These are phyloP conservation scores for Drosophila albomicans DNA, from an alignment of 1,140 invertebrate genomes.

Conservation along the genomic window DNA sequence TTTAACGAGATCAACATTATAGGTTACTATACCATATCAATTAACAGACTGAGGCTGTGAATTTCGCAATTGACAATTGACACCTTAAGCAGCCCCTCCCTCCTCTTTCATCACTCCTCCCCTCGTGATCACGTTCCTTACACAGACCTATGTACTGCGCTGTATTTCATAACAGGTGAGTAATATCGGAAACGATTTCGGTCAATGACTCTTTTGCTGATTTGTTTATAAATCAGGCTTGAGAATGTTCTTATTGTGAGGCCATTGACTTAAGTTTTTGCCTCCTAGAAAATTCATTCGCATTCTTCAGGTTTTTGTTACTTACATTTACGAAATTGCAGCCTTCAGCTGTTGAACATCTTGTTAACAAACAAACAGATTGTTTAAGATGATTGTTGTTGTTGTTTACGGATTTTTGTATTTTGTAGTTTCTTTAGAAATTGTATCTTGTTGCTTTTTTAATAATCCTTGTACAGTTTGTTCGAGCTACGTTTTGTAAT, in stretches of 20 bases:
- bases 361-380: conserved; percentile 24
- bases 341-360: conserved; percentile 59
- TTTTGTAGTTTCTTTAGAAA: neutral
- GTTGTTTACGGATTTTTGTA: neutral
- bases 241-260: conserved; percentile 73
- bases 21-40: conserved; percentile 29
- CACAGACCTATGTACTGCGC: conserved; percentile 52
- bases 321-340: conserved; percentile 73
- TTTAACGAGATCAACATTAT: neutral
- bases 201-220: conserved; percentile 78
- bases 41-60: conserved; percentile 58
- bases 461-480: conserved; percentile 41
- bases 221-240: conserved; percentile 78
- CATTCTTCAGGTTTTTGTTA: conserved; percentile 32
- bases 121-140: no score
- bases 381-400: conserved; percentile 27
- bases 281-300: conserved; percentile 57
- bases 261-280: conserved; percentile 71
- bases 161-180: conserved; percentile 81
- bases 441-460: neutral
- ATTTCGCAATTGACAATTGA: conserved; percentile 57
- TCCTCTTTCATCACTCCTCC: neutral
- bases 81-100: neutral
- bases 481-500: conserved; percentile 28
- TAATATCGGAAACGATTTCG: conserved; percentile 82